Evolutionary conservation across 2,113 vertebrate species (phyloP), one percentile per base, ranked within the genome.

Genomic region (Gasterosteus nipponicus): DNA sequence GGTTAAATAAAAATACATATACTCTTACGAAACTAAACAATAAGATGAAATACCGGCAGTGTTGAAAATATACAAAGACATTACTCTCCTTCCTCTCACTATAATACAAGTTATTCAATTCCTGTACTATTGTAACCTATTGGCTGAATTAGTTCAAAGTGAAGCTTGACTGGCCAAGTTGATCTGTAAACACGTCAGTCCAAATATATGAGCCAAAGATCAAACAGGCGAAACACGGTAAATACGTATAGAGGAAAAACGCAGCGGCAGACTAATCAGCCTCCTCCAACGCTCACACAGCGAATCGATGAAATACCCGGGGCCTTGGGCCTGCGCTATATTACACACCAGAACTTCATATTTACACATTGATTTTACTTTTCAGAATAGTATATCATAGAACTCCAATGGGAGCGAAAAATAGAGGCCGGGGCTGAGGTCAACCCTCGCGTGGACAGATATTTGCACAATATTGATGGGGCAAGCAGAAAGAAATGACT

Each of bases 331-430:
- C 93, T 91, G 92, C 93, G 89, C 96, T 96, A 97, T 95, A 97
- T 96, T 96, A 97, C 96, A 93, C 79, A 93, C 93, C 96, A 96
- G 89, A 96, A 96, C 95, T 97, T 97, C 95, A 97, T 97, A 98
- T 98, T 97, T 96, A 97, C 95, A 95, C 96, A 99, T 98, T 95
- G 97, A 98, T 98, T 97, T 93, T 96, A 91, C 92, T 97, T 96
- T 96, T 97, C 95, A 94, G 93, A 95, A 96, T 95, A 96, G 95
- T 98, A 96, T 97, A 98, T 97, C 96, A 99, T 92, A 95, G 95
- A 95, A 96, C 94, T 96, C 97, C 97, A 95, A 97, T 95, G 96
- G 96, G 97, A 97, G 94, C 91, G 61, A 94, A 95, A 96, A 96
- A 96, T 95, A 96, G 94, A 95, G 95, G 94, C 95, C 91, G 94